These are phyloP conservation scores for Lophura nycthemera DNA, from an alignment of 2,113 vertebrate species.

Conservation along the genomic window DNA sequence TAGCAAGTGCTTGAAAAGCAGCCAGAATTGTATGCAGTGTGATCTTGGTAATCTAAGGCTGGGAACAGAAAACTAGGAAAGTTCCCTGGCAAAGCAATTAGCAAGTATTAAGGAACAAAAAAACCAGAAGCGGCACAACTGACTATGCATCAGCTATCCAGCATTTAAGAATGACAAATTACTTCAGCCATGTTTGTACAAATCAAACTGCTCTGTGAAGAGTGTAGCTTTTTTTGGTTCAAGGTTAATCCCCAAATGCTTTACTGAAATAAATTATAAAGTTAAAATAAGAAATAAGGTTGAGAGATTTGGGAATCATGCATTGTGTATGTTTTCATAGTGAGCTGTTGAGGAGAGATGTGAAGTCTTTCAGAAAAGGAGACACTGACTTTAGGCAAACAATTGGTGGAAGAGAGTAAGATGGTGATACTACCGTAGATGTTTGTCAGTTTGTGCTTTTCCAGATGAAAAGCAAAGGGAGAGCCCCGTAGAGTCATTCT, in stretches of 20 bases:
- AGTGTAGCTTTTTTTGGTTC: constrained; percentile 20
- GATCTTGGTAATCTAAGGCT: not conserved
- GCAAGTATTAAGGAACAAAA: not conserved
- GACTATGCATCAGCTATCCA: not conserved
- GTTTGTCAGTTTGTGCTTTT: not conserved
- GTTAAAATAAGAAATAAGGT: constrained; percentile 50
- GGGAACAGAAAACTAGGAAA: not conserved
- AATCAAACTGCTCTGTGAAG: constrained; percentile 9
- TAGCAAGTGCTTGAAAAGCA: not conserved
- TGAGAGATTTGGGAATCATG: not conserved
- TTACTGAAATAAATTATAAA: constrained; percentile 34
- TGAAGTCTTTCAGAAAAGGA: not conserved
- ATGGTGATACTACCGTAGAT: not conserved
- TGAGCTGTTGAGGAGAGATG: not conserved
- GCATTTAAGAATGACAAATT: not conserved
- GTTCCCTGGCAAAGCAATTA: not conserved
- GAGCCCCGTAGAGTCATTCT: not conserved
- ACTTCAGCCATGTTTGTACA: constrained; percentile 1
- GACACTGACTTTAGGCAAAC: not conserved
- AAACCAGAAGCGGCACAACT: not conserved
- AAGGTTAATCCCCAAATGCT: constrained; percentile 37
- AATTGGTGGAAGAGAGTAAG: not conserved
- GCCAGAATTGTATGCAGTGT: not conserved
- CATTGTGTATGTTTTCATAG: constrained; percentile 18
- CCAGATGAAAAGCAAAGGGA: not conserved